Evolutionary conservation across 2,888 invertebrate genomes (phyloP).

Genomic region (Synergus japonicus): DNA sequence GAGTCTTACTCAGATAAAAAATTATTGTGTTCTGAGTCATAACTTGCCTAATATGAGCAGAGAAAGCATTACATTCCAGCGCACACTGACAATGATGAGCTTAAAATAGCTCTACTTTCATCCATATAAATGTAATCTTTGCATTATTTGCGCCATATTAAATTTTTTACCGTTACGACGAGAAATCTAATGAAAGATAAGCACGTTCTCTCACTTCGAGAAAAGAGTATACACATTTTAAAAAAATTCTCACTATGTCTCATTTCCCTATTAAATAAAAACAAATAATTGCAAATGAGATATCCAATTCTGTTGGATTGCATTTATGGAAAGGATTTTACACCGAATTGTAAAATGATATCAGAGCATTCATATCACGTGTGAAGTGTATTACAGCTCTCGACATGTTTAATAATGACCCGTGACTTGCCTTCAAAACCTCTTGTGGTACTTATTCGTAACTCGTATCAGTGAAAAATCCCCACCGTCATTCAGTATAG

Average conservation of each 20-base stretch:
- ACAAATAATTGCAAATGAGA: too few relatives aligned
- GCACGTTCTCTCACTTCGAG: background rate
- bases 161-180: background rate
- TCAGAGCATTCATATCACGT: conserved; percentile 10
- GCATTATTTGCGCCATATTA: background rate
- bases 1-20: background rate
- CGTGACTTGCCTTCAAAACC: conserved; percentile 15
- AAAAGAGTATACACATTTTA: too few relatives aligned
- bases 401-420: background rate
- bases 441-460: background rate
- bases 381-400: background rate
- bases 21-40: conserved; percentile 1
- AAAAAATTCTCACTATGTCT: background rate
- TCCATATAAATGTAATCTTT: background rate
- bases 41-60: background rate
- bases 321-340: background rate
- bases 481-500: background rate
- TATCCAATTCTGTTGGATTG: too few relatives aligned
- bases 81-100: background rate
- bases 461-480: background rate
- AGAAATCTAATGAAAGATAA: conserved; percentile 7
- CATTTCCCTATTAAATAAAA: background rate
- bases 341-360: background rate
- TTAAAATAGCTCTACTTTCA: background rate
- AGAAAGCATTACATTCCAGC: conserved; percentile 11